Evolutionary conservation across 2,888 invertebrate species (phyloP), one percentile per base, ranked within the genome.

Genomic region (Drosophila pseudotalamancana): DNA sequence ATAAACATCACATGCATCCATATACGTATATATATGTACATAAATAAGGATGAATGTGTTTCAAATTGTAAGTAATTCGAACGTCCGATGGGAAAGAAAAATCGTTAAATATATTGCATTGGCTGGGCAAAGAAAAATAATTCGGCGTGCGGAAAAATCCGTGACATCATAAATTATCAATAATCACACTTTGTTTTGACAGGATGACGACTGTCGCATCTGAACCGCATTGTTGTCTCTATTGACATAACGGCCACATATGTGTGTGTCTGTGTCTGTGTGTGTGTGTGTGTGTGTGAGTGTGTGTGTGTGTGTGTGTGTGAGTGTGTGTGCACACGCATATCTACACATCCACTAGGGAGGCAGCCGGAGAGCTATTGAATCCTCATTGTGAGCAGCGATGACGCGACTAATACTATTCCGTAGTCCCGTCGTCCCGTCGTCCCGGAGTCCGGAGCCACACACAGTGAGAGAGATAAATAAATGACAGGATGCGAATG

Each of bases 161-260:
- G 83, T 89, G 89, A 89, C 90, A 90, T 90, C 91, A 91, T 91
- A 90, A 91, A 91, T 90, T 91, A 91, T 90, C 90, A 87, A 90
- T 90, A 90, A 91, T 91, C 90, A 88, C 89, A 89, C 89, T 90
- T 87, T 91, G 89, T 91, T 91, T 89, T 91, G 91, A 90, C 90
- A 90, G 89, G 84, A 85, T 81, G 86, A 81, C 81, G 83, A 85
- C 81, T 78, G 86, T 85, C 80, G 83, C 76, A 84, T 72, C 82
- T 69, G 80, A 72, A 69, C 75, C 81, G 87, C 87, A 74, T 84
- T 84, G 87, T 83, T 84, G 77, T 70, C 83, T 62, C 69, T 75
- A 74, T 78, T 77, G 81, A 83, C 68, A 72, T 51, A 74, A 61
- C 46, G 66, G 49, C 23, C 50, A 60, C 61, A 56, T 42, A 63